These are phyloP conservation scores for Hirudinaria manillensis DNA, from an alignment of 2,888 invertebrate species.

Conservation along the genomic window DNA sequence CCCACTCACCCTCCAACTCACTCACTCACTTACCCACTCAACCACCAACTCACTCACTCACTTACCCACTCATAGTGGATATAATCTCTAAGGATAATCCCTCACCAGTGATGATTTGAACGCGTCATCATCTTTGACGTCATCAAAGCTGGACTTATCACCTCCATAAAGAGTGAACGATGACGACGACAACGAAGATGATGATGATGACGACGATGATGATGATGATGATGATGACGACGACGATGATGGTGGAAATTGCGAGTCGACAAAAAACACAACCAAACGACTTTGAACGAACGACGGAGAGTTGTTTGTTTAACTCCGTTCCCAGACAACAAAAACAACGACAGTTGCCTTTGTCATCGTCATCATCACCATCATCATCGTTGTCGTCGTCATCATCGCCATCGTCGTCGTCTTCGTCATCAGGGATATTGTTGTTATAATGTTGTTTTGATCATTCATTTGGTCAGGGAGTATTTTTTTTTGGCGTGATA, in stretches of 20 bases:
- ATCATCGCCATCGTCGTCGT: neutral
- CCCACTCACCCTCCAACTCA: too few relatives aligned
- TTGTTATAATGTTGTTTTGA: neutral
- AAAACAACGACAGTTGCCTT: neutral
- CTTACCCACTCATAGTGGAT: too few relatives aligned
- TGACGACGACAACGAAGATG: neutral
- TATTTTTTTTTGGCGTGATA: neutral
- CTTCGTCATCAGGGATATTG: neutral
- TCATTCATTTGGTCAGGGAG: neutral
- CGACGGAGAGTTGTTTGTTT: neutral
- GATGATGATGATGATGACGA: slow-evolving; percentile 6
- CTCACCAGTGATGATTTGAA: too few relatives aligned
- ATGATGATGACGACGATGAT: slow-evolving; percentile 4
- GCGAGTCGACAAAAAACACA: neutral
- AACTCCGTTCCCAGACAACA: too few relatives aligned
- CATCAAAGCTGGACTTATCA: too few relatives aligned
- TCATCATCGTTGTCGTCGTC: slow-evolving; percentile 3
- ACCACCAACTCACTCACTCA: too few relatives aligned
- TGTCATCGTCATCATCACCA: neutral
- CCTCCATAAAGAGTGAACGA: too few relatives aligned
- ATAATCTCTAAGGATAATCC: too few relatives aligned
- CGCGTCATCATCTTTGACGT: too few relatives aligned
- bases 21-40: too few relatives aligned
- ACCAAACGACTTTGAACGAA: neutral
- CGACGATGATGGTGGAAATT: neutral